phyloP scores from a whole-genome alignment of 2,797 vertebrate species.

The Chrysocyon brachyurus region DNA sequence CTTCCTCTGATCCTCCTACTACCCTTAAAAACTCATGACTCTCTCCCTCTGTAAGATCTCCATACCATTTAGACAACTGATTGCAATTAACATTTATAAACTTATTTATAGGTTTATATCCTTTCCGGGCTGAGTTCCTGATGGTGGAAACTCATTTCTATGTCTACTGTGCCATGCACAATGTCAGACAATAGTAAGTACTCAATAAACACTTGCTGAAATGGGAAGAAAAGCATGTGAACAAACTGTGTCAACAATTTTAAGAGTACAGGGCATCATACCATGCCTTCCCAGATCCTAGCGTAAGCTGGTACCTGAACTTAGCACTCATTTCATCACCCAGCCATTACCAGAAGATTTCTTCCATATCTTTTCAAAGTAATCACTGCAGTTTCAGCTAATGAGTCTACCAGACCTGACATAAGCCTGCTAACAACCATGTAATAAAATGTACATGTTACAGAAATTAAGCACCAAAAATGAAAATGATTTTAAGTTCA shows the following conservation, averaged over 20 bases:
- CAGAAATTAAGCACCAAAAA: constrained; percentile 26
- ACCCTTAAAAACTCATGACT: not conserved
- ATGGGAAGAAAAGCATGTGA: not conserved
- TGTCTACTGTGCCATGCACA: not conserved
- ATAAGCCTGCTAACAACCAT: not conserved
- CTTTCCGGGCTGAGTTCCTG: not conserved
- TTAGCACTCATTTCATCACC: not conserved
- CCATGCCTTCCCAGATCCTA: not conserved
- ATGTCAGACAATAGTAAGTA: constrained; percentile 4
- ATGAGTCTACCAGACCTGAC: not conserved
- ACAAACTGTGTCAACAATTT: constrained; percentile 3
- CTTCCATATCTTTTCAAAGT: constrained; percentile 14
- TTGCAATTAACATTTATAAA: not conserved
- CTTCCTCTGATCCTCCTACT: not conserved
- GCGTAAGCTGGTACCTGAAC: not conserved
- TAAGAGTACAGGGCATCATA: not conserved
- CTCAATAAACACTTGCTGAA: not conserved
- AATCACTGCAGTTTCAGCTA: constrained; percentile 13
- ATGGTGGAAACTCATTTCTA: not conserved
- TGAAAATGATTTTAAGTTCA: not conserved
- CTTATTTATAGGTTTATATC: constrained; percentile 18
- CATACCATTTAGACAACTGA: not conserved
- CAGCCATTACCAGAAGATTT: not conserved
- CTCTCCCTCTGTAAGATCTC: constrained; percentile 14
- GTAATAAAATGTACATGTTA: constrained; percentile 52